Conservation (phyloP, 2,113 vertebrate genomes). For the Upupa epops region DNA sequence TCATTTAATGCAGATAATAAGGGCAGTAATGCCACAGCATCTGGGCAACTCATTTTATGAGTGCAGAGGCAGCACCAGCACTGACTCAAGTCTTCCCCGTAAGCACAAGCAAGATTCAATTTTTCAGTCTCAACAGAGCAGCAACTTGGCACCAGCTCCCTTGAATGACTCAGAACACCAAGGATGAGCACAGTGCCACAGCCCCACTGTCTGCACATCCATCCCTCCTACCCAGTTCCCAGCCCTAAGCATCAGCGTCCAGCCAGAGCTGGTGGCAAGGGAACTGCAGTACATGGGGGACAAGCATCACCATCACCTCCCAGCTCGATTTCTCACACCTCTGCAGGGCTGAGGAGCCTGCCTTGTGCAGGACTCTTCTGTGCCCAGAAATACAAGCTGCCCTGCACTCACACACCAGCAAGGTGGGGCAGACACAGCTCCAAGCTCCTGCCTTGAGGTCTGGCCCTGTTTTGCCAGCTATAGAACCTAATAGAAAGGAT, state of each 20-base stretch:
- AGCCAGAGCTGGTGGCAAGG: neutral
- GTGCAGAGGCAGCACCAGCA: neutral
- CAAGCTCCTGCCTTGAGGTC: accelerated
- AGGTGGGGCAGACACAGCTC: neutral
- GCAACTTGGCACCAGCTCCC: constrained; percentile 39
- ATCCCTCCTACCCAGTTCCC: neutral
- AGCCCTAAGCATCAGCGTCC: neutral
- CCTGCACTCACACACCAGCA: accelerated
- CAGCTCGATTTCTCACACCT: neutral
- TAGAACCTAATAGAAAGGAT: no score
- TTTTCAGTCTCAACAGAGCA: neutral
- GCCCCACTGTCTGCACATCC: neutral
- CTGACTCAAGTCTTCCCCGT: constrained; percentile 57
- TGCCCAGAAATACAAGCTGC: neutral
- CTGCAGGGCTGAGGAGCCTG: neutral
- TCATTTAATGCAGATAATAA: neutral
- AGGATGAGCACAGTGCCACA: neutral
- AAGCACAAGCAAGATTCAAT: constrained; percentile 46
- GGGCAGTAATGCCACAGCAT: constrained; percentile 19
- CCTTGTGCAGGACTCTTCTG: neutral
- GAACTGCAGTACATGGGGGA: accelerated
- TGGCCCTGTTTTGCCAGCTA: no score
- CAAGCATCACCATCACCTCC: neutral
- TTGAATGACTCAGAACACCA: constrained; percentile 50
- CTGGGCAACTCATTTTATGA: neutral